A percentile compares a stretch with the other conserved stretches of the same genome.
Conservation (phyloP, 1,140 invertebrate genomes). For the Apis mellifera region Amel_HAv3.1 CM009943.2:3382001-3382500, state of each 20-base stretch:
- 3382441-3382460: neutral
- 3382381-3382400: neutral
- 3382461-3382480: conserved; percentile 48
- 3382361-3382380: conserved; percentile 10
- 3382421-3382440: neutral
- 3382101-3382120: conserved; percentile 70
- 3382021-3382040: conserved; percentile 79
- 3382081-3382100: conserved; percentile 78
- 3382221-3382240: conserved; percentile 80
- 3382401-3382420: neutral
- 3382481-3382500: conserved; percentile 53
- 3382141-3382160: conserved; percentile 75
- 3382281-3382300: conserved; percentile 71
- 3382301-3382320: conserved; percentile 76
- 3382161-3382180: conserved; percentile 62
- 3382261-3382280: conserved; percentile 57
- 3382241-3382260: conserved; percentile 81
- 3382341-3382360: conserved; percentile 40
- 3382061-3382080: conserved; percentile 82
- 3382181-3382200: conserved; percentile 67
- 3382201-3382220: conserved; percentile 75
- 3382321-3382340: conserved; percentile 65
- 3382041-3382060: conserved; percentile 82
- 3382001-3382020: conserved; percentile 32
- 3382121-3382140: conserved; percentile 74